A percentile compares a stretch with the other conserved stretches of the same genome.
Conservation (phyloP, 1,140 invertebrate species). For the Chironomus striatipennis region DNA sequence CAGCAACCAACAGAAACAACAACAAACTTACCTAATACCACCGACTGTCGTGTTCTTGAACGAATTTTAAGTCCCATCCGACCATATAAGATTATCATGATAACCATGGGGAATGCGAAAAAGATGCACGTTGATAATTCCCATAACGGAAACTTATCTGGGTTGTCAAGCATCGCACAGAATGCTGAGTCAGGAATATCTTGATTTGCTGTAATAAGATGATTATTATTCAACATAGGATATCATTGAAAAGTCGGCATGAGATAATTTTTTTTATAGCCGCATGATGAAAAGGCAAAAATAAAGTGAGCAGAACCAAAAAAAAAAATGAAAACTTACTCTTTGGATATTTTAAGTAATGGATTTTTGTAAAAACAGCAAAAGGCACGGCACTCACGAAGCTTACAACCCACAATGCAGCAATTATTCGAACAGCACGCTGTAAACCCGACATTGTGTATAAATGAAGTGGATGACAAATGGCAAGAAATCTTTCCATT, state of each 20-base stretch:
- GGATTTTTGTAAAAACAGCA: constrained; percentile 56
- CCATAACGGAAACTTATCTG: constrained; percentile 56
- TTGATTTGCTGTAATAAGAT: constrained; percentile 35
- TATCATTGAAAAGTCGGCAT: neutral
- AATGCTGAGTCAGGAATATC: constrained; percentile 59
- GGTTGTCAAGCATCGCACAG: constrained; percentile 58
- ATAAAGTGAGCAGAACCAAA: constrained; percentile 15
- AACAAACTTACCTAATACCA: constrained; percentile 37
- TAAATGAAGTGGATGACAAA: constrained; percentile 77
- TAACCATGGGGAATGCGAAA: constrained; percentile 71
- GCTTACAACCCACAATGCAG: constrained; percentile 67
- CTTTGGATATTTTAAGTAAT: constrained; percentile 61
- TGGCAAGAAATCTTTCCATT: constrained; percentile 80
- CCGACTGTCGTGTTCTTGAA: constrained; percentile 42
- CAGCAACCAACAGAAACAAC: too few species aligned
- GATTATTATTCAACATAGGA: constrained; percentile 7
- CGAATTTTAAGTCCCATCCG: constrained; percentile 65
- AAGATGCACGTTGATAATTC: constrained; percentile 74
- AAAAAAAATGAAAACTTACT: constrained; percentile 43
- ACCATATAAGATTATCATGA: constrained; percentile 68
- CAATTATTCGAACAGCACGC: constrained; percentile 71
- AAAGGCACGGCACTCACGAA: constrained; percentile 71
- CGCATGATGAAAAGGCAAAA: neutral
- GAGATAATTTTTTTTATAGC: neutral
- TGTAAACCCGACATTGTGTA: constrained; percentile 72